Conservation (phyloP, 92 coral and sea anemone species). For the Zoanthus solanderi region DNA sequence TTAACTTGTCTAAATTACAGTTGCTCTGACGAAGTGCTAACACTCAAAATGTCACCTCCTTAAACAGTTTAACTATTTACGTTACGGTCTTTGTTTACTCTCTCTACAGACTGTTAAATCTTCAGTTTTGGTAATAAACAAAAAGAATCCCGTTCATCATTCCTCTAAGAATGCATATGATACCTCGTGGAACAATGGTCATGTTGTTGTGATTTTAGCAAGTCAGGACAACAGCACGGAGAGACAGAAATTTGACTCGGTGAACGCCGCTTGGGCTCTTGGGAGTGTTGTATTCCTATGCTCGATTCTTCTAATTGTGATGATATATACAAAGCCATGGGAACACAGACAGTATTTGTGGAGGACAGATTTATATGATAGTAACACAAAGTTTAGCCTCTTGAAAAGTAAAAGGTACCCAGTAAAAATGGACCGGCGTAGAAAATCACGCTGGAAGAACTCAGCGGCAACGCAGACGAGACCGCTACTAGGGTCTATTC, state of each 20-base stretch:
- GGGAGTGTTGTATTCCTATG: constrained; percentile 90
- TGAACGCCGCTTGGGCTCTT: constrained; percentile 97
- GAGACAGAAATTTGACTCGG: constrained; percentile 79
- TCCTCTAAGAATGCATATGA: constrained; percentile 36
- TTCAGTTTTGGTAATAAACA: neutral
- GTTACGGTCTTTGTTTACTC: neutral
- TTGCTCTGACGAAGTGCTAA: too few species aligned
- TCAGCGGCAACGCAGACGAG: constrained; percentile 72
- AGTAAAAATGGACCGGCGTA: constrained; percentile 62
- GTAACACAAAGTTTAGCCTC: constrained; percentile 87
- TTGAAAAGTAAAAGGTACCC: constrained; percentile 71
- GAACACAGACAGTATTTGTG: constrained; percentile 90
- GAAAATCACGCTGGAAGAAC: constrained; percentile 61
- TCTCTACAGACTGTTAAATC: constrained; percentile 18
- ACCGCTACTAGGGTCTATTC: constrained; percentile 81
- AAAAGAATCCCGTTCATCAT: constrained; percentile 27
- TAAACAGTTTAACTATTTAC: neutral
- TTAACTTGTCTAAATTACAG: too few species aligned
- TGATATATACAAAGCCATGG: constrained; percentile 91
- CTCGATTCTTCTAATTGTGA: constrained; percentile 71
- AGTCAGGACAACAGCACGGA: constrained; percentile 54
- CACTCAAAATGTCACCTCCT: too few species aligned
- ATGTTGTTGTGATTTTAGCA: constrained; percentile 66
- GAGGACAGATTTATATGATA: constrained; percentile 79
- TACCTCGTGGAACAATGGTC: constrained; percentile 52